Base-by-base conservation (phyloP, 2,797 vertebrate species). In the Jordanella pulchra region DNA sequence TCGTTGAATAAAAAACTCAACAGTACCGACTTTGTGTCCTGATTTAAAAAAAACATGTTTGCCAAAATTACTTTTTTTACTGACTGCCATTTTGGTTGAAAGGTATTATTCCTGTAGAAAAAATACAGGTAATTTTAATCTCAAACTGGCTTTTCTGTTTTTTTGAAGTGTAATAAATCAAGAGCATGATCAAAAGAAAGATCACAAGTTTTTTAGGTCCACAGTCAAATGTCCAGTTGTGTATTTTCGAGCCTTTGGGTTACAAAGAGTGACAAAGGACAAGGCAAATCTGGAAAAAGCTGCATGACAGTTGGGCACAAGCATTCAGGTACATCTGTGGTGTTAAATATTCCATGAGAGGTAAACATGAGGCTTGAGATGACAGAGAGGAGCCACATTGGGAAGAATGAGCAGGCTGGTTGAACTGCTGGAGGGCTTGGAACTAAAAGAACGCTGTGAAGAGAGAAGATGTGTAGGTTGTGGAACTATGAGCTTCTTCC, bases 271-370 rank as follows among this genome's bases (percentile, higher is more conserved):
- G 11, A 65, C 7, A 27, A 25, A 42, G 28, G 9, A 53, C 11
- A 2, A 67, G 65, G 28, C 28, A 50, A 71, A 77, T 48, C 44
- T 60, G 51, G 65, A 69, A 21, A 70, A 51, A 51, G 27, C 67
- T 75, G 56, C 30, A 64, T 68, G 55, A 70, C 60, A 32, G 50
- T 73, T 70, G 30, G 77, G 51, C 67, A 77, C 44, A 76, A 65
- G 73, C 65, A 81, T 85, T 84, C 66, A 78, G 71, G 35, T 71
- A 25, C 51, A 76, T 56, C 65, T 80, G 51, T 77, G 65, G 48
- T 4, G 27, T 73, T 75, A 76, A 86, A 89, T 84, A 86, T 85
- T 88, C 64, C 48, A 79, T 64, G 54, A 84, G 76, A 56, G 69
- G 67, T 47, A 73, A 69, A 65, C 69, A 78, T 45, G 55, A 73